phyloP scores from a whole-genome alignment of 2,888 invertebrate genomes.

The Eustalomyia histrio region DNA sequence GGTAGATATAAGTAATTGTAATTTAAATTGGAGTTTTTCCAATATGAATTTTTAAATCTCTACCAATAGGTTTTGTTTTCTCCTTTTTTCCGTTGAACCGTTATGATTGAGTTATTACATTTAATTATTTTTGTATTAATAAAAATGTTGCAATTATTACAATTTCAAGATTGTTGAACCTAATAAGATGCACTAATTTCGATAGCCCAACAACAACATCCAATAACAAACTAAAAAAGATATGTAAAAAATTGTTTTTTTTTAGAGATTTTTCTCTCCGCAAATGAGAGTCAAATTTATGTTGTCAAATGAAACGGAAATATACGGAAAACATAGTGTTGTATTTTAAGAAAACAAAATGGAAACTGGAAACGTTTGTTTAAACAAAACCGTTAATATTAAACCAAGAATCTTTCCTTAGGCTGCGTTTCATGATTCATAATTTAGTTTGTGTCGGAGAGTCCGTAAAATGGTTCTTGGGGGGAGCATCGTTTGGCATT shows the following conservation, averaged over 20 bases:
- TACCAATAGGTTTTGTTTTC: background rate
- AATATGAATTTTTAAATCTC: background rate
- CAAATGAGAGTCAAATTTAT: background rate
- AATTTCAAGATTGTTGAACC: background rate
- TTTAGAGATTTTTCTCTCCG: too few species aligned
- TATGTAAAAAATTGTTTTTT: too few species aligned
- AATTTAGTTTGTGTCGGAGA: too few species aligned
- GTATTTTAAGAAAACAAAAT: too few species aligned
- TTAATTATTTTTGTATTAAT: background rate
- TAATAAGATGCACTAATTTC: background rate
- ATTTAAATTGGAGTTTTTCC: background rate
- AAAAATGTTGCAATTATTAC: conserved; percentile 5
- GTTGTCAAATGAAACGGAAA: too few species aligned
- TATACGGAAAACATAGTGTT: too few species aligned
- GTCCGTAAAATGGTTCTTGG: too few species aligned
- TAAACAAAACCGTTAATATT: too few species aligned
- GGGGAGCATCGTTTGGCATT: too few species aligned
- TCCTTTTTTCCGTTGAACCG: background rate
- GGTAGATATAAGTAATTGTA: background rate
- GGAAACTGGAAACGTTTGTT: too few species aligned
- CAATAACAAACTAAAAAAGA: conserved; percentile 17
- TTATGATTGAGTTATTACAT: background rate
- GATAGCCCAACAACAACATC: conserved; percentile 33
- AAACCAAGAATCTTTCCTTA: too few species aligned
- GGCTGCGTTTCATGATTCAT: too few species aligned